Evolutionary conservation across 1,140 invertebrate species (phyloP).

Genomic region (Chelonus insularis): DNA sequence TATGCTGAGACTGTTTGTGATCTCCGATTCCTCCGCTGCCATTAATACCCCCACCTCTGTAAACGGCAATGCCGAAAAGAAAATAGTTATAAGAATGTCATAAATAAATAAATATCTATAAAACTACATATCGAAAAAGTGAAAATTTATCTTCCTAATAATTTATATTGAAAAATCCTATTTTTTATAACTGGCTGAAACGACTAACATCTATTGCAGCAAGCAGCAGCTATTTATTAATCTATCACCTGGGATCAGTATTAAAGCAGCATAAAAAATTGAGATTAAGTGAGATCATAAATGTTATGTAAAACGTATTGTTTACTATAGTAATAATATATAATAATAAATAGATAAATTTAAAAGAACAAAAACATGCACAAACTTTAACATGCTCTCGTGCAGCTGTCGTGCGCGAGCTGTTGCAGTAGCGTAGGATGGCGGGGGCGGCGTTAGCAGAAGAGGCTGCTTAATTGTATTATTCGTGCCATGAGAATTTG

Average conservation of each 20-base stretch:
- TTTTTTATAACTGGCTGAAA: background rate
- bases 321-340: background rate
- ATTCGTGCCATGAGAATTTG: slow-evolving; percentile 60
- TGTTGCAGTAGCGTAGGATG: slow-evolving; percentile 62
- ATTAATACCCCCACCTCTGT: slow-evolving; percentile 60
- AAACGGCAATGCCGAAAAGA: slow-evolving; percentile 43
- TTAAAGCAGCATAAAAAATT: slow-evolving; percentile 9
- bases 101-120: slow-evolving; percentile 8
- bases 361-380: slow-evolving; percentile 56
- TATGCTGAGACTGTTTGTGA: slow-evolving; percentile 59
- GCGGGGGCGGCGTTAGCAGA: slow-evolving; percentile 60
- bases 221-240: slow-evolving; percentile 6
- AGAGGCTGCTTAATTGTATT: slow-evolving; percentile 62
- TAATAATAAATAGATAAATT: slow-evolving; percentile 35
- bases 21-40: slow-evolving; percentile 54
- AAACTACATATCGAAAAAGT: slow-evolving; percentile 13
- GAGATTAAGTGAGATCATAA: background rate
- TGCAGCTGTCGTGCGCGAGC: slow-evolving; percentile 62
- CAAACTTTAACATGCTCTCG: slow-evolving; percentile 62
- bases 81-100: slow-evolving; percentile 21
- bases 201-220: slow-evolving; percentile 8
- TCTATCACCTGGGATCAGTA: background rate
- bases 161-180: background rate
- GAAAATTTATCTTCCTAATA: background rate
- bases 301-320: slow-evolving; percentile 1